phyloP scores from a whole-genome alignment of 2,888 invertebrate genomes.

The Cremastinae sp. region DNA sequence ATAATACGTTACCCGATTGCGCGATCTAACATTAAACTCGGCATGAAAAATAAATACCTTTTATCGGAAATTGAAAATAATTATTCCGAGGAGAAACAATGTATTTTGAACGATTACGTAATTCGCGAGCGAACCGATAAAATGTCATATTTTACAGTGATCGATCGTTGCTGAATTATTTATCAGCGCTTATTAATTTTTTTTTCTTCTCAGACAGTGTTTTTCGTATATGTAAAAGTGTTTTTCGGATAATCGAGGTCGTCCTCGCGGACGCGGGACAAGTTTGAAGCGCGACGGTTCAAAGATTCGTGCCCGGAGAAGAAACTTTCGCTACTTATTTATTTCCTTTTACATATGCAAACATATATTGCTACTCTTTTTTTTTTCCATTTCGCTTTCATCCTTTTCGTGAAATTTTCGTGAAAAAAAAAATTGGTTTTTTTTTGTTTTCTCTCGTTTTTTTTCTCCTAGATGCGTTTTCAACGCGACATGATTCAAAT shows the following conservation, averaged over 20 bases:
- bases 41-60: conserved; percentile 1
- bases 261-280: conserved; percentile 8
- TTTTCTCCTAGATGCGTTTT: too few species aligned
- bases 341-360: conserved; percentile 16
- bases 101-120: too few species aligned
- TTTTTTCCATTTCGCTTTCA: background rate
- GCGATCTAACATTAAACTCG: too few species aligned
- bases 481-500: too few species aligned
- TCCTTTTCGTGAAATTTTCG: background rate
- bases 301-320: conserved; percentile 17
- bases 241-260: conserved; percentile 34
- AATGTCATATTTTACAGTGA: too few species aligned
- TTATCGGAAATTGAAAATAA: conserved; percentile 2
- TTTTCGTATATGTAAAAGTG: conserved; percentile 47
- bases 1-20: too few species aligned
- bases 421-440: too few species aligned
- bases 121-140: too few species aligned
- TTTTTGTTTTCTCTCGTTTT: too few species aligned
- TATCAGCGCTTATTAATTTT: conserved; percentile 31
- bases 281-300: conserved; percentile 24
- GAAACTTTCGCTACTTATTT: conserved; percentile 45
- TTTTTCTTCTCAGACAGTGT: conserved; percentile 22
- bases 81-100: too few species aligned
- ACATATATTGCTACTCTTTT: background rate
- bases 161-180: conserved; percentile 11